Conservation (phyloP, 2,113 vertebrate genomes). For the Agelaius tricolor region DNA sequence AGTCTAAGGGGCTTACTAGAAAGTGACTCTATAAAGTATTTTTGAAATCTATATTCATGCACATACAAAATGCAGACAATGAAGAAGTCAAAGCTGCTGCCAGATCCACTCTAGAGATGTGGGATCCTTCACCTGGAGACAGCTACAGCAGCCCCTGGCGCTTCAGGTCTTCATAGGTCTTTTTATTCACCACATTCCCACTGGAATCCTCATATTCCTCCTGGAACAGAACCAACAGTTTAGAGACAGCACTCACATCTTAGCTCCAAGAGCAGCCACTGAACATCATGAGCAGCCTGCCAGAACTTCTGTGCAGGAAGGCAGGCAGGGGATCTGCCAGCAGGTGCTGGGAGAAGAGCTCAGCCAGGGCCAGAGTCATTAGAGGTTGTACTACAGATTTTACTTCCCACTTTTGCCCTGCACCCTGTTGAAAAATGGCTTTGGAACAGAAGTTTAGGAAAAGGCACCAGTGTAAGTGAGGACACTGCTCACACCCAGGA, state of each 20-base stretch:
- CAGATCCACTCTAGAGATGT: neutral
- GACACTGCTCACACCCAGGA: neutral
- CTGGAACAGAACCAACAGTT: conserved; percentile 66
- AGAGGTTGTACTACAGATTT: neutral
- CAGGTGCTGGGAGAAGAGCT: neutral
- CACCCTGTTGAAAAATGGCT: neutral
- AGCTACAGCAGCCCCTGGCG: conserved; percentile 92
- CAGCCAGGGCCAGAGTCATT: neutral
- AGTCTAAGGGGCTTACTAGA: conserved; percentile 30
- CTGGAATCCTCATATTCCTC: conserved; percentile 98
- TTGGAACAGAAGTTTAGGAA: neutral
- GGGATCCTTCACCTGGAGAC: neutral
- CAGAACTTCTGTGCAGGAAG: neutral
- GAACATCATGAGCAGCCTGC: fast-evolving
- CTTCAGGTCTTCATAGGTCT: conserved; percentile 97
- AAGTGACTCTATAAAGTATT: conserved; percentile 57
- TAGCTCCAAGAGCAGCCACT: neutral
- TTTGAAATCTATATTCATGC: conserved; percentile 41
- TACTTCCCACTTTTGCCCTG: neutral
- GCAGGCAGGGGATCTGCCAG: neutral
- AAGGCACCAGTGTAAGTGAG: neutral
- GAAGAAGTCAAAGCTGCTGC: neutral
- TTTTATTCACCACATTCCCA: conserved; percentile 97
- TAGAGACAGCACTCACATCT: neutral
- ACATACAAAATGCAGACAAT: conserved; percentile 45